Base-by-base conservation (phyloP, 2,797 vertebrate species). In the Crypturellus tataupa region DNA sequence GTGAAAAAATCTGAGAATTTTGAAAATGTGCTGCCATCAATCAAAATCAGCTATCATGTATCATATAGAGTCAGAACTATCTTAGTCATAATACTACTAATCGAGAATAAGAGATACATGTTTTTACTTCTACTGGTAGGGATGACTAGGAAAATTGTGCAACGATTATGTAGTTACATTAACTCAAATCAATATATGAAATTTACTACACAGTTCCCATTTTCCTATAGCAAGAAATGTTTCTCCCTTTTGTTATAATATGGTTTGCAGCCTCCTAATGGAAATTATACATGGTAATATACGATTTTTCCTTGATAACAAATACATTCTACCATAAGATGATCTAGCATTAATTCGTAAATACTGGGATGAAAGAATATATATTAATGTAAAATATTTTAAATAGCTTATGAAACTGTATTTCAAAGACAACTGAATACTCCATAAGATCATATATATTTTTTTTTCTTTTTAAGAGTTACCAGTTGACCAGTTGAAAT, bases 231-330 rank as follows among this genome's bases (percentile, higher is more conserved):
- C 47, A 89, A 71, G 42, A 90, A 85, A 87, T 82, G 10, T 68
- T 80, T 31, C 46, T 65, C 29, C 75, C 42, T 46, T 63, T 3
- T 71, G 27, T 33, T 79, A 75, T 37, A 93, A 87, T 84, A 46
- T 65, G 31, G 6, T 82, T 85, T 79, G 12, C 70, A 91, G 18
- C 70, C 46, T 31, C 51, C 75, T 63, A 85, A 91, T 53, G 35
- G 17, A 80, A 92, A 96, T 90, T 91, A 70, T 53, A 59, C 42
- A 82, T 27, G 25, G 63, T 18, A 81, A 69, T 42, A 69, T n/a
- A 4, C 21, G 42, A 83, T 33, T 11, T 76, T 95, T 93, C 20
- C 37, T 59, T 82, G 37, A 72, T 55, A 83, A 70, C 29, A 91
- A 80, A 75, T 60, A 59, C 4, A 37, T 3, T 78, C 7, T 25